A percentile compares a stretch with the other conserved stretches of the same genome.
phyloP scores from a whole-genome alignment of 2,888 invertebrate genomes.

The Aleiodes alternator region DNA sequence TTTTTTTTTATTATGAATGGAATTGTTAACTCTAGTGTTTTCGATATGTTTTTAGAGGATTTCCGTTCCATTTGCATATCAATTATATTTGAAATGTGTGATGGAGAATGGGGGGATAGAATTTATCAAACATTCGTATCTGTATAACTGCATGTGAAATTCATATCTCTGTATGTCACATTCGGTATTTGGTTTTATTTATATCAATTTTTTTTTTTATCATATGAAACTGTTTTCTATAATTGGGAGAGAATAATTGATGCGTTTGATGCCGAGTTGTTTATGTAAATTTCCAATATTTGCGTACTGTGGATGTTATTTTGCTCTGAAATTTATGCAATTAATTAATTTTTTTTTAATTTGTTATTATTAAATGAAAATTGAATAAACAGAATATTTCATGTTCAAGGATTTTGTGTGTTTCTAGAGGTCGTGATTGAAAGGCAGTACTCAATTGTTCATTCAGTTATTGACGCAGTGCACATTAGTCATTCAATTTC shows the following conservation, averaged over 20 bases:
- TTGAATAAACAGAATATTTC: not conserved
- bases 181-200: not conserved
- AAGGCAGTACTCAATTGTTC: constrained; percentile 2
- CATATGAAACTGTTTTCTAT: too few species aligned
- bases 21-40: constrained; percentile 5
- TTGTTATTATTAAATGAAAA: too few species aligned
- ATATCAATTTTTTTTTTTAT: too few species aligned
- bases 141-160: constrained; percentile 17
- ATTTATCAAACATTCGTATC: constrained; percentile 13
- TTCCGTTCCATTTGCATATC: constrained; percentile 62
- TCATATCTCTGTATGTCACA: not conserved
- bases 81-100: constrained; percentile 44
- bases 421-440: not conserved
- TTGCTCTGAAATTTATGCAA: too few species aligned
- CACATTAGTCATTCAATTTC: constrained; percentile 19
- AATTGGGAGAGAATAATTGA: too few species aligned
- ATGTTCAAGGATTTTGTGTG: not conserved
- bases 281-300: too few species aligned
- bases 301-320: too few species aligned
- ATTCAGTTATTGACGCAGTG: constrained; percentile 6
- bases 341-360: too few species aligned
- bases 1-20: not conserved
- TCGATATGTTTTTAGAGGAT: constrained; percentile 57
- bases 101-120: not conserved
- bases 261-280: too few species aligned